Evolutionary conservation across 2,797 vertebrate genomes (phyloP).

Genomic region (Oreortyx pictus): DNA sequence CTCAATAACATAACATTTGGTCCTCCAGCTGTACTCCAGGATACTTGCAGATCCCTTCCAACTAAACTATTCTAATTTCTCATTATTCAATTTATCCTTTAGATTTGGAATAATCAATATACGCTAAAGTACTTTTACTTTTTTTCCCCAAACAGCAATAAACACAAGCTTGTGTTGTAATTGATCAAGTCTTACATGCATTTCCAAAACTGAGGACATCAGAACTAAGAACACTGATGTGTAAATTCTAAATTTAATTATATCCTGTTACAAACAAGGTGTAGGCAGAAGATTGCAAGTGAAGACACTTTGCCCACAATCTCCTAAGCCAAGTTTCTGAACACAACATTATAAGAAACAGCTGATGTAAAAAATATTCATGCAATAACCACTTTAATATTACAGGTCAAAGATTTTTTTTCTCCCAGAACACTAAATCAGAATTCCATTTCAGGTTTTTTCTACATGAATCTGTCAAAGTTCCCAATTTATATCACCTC

Average conservation of each 20-base stretch:
- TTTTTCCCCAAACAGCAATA: background rate
- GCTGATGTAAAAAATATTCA: background rate
- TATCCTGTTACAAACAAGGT: background rate
- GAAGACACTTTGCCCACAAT: background rate
- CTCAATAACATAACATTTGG: too few relatives aligned
- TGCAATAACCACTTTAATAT: background rate
- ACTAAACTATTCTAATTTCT: background rate
- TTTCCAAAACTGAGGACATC: background rate
- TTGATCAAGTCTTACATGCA: background rate
- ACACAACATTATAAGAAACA: background rate
- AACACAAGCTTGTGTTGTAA: background rate
- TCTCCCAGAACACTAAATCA: background rate
- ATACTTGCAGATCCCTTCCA: background rate
- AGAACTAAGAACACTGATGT: background rate
- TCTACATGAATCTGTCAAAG: conserved; percentile 7
- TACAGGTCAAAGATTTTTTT: background rate
- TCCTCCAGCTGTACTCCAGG: too few relatives aligned
- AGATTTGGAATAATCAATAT: background rate
- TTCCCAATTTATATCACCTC: conserved; percentile 22
- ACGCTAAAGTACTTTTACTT: background rate
- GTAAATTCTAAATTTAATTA: background rate
- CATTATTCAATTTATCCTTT: background rate
- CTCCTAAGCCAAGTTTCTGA: background rate
- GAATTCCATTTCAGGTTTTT: background rate
- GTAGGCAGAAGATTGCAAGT: background rate